These are phyloP conservation scores for Zhengitettix transpicula DNA, from an alignment of 2,888 invertebrate genomes.

Conservation along the genomic window DNA sequence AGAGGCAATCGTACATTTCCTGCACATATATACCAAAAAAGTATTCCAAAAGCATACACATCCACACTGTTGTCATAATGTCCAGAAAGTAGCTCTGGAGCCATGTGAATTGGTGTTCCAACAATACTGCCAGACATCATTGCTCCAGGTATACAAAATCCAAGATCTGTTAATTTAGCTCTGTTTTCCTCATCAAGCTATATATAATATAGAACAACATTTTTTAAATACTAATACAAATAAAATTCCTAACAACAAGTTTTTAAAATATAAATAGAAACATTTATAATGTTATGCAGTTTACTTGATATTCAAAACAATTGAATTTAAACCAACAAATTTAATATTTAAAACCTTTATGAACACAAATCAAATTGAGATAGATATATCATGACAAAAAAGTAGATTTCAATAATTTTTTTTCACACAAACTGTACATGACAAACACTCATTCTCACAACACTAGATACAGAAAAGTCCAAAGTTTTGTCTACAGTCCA, in stretches of 20 bases:
- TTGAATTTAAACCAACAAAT: too few relatives aligned
- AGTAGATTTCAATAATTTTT: too few relatives aligned
- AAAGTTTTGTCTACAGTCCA: too few relatives aligned
- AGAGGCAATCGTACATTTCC: slow-evolving; percentile 62
- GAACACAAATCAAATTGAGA: too few relatives aligned
- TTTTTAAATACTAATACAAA: background rate
- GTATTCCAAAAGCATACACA: slow-evolving; percentile 76
- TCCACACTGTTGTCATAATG: slow-evolving; percentile 71
- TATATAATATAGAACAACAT: slow-evolving; percentile 6
- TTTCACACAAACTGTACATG: too few relatives aligned
- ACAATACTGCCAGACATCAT: slow-evolving; percentile 83
- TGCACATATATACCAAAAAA: slow-evolving; percentile 82
- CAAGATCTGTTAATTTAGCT: slow-evolving; percentile 72
- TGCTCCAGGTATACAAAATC: slow-evolving; percentile 78
- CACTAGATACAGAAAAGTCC: too few relatives aligned
- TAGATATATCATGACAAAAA: too few relatives aligned
- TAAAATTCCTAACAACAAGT: background rate
- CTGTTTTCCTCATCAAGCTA: slow-evolving; percentile 51
- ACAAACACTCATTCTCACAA: too few relatives aligned
- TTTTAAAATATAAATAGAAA: background rate
- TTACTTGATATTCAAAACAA: too few relatives aligned
- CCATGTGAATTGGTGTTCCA: slow-evolving; percentile 82
- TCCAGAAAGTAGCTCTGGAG: slow-evolving; percentile 68
- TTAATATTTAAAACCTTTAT: too few relatives aligned
- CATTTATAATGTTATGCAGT: too few relatives aligned